Conservation (phyloP, 2,888 invertebrate genomes). For the Leptopilina drosophilae region DNA sequence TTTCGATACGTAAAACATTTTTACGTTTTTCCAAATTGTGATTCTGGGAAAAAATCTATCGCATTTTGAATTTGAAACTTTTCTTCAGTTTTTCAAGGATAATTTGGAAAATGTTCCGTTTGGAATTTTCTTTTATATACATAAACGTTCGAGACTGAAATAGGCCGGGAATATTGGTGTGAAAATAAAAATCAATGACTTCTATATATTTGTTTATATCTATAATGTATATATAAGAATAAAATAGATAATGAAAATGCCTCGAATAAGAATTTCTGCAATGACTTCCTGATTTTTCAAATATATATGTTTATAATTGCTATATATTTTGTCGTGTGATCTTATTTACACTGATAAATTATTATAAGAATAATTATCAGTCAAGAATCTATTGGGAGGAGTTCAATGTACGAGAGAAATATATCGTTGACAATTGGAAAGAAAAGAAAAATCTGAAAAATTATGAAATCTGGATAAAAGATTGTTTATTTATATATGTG, state of each 20-base stretch:
- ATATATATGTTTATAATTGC: background rate
- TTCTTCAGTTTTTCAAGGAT: slow-evolving; percentile 19
- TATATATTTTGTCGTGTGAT: slow-evolving; percentile 6
- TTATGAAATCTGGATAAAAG: slow-evolving; percentile 4
- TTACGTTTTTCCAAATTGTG: background rate
- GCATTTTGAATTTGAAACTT: slow-evolving; percentile 15
- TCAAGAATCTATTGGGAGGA: background rate
- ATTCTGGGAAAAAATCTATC: background rate
- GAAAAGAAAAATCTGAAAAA: background rate
- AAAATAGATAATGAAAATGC: background rate
- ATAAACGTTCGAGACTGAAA: slow-evolving; percentile 48
- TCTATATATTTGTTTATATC: background rate
- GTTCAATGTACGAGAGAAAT: slow-evolving; percentile 4
- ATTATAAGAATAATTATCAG: background rate
- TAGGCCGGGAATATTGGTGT: slow-evolving; percentile 50
- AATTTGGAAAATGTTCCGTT: slow-evolving; percentile 33
- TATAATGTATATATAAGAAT: background rate
- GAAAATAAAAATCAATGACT: slow-evolving; percentile 3
- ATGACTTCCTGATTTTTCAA: slow-evolving; percentile 1
- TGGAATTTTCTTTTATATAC: slow-evolving; percentile 48
- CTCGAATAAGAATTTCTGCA: background rate
- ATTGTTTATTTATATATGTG: background rate
- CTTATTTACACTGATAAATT: slow-evolving; percentile 5
- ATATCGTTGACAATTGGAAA: background rate
- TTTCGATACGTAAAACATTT: no score